Evolutionary conservation across 2,113 vertebrate genomes (phyloP), one percentile per base, ranked within the genome.

Genomic region (Picathartes gymnocephalus): DNA sequence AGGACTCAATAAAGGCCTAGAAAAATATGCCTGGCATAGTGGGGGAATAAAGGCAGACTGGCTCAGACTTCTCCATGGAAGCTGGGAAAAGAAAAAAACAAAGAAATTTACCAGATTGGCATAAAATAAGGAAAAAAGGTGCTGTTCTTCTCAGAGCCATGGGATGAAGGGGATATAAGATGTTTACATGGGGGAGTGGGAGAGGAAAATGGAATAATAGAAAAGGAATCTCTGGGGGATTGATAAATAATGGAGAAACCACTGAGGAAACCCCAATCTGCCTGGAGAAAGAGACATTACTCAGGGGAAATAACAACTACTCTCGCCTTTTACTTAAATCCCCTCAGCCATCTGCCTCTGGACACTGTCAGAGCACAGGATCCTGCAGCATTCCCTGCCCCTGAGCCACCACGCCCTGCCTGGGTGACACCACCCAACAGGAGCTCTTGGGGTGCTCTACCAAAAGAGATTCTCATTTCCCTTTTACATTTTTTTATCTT

Each of bases 321-420:
- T 37, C 70, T 24, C 35, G 15, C 13, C 57, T 45, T 65, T 33
- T 0, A 3, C 45, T 30, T 10, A 3, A 53, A 11, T 3, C 8
- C 50, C 31, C 37, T 22, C 56, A 54, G 51, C 50, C 81, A 81
- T 65, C 69, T 91, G 84, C 72, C 85, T n/a, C 24, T 19, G 86
- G 62, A 6, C 65, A 28, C 54, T 1, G 22, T 0, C 9, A 18
- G 27, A 9, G 1, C 28, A 8, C 0, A 0, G 61, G 6, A 18
- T 15, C 53, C 83, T 76, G 71, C 71, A 50, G 53, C 25, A 25
- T 2, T 7, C 44, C 71, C 80, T 51, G 56, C 1, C 31, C 54
- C 19, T 4, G 65, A n/a, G 42, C 28, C 12, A 20, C 54, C 45
- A 7, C 6, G 1, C 27, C 56, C 68, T 39, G 81, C 48, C 80